Evolutionary conservation across 2,888 invertebrate genomes (phyloP).

Genomic region (Calliphora vomitoria): DNA sequence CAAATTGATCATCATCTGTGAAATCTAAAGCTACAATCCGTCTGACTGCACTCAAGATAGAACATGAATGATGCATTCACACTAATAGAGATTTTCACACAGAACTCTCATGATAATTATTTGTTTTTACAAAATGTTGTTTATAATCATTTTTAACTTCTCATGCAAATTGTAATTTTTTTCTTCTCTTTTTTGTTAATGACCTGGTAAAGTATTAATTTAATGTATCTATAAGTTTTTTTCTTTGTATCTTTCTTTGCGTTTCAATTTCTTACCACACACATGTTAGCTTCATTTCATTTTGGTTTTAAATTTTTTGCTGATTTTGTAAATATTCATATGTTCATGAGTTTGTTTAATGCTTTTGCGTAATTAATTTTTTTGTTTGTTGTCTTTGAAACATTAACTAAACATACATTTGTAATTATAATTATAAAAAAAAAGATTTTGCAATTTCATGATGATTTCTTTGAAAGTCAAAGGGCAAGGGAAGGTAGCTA

Average conservation of each 20-base stretch:
- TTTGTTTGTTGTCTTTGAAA: constrained; percentile 20
- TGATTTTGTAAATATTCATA: constrained; percentile 4
- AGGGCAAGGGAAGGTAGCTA: constrained; percentile 7
- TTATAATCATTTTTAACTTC: constrained; percentile 7
- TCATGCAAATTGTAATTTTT: constrained; percentile 20
- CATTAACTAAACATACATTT: constrained; percentile 29
- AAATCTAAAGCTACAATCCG: constrained; percentile 24
- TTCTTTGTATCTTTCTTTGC: neutral
- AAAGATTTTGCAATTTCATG: constrained; percentile 29
- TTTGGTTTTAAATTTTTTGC: constrained; percentile 29
- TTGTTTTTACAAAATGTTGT: constrained; percentile 27
- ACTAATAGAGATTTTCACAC: too few relatives aligned
- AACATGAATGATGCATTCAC: neutral
- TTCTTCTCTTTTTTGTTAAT: constrained; percentile 23
- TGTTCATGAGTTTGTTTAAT: constrained; percentile 6
- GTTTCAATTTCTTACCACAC: constrained; percentile 47
- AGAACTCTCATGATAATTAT: too few relatives aligned
- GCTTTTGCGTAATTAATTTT: constrained; percentile 40
- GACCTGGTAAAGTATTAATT: constrained; percentile 16
- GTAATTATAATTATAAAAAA: constrained; percentile 22
- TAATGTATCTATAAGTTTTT: constrained; percentile 6
- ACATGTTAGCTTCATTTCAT: constrained; percentile 43
- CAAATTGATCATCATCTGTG: constrained; percentile 17
- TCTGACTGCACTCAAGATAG: too few relatives aligned
- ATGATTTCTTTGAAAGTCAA: constrained; percentile 33